Evolutionary conservation across 1,140 invertebrate species (phyloP).

Genomic region (Littorina saxatilis): DNA sequence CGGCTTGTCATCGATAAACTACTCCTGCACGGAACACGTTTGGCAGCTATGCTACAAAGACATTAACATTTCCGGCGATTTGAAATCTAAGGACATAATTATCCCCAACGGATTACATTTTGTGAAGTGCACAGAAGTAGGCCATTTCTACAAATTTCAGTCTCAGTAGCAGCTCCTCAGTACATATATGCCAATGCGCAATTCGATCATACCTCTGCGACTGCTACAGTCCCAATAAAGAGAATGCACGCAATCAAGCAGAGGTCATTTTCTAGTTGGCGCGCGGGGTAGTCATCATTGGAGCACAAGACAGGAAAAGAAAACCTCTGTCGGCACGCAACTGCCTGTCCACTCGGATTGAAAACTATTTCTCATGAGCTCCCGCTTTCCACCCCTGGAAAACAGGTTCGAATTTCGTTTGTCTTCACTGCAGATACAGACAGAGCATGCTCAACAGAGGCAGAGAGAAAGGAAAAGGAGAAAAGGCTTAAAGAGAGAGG

Average conservation of each 20-base stretch:
- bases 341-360: not conserved
- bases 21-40: too few relatives aligned
- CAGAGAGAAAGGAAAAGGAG: not conserved
- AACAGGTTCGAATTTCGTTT: not conserved
- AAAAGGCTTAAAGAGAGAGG: not conserved
- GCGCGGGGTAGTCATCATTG: not conserved
- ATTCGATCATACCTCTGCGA: too few relatives aligned
- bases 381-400: not conserved
- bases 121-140: too few relatives aligned
- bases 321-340: not conserved
- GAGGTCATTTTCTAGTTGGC: not conserved
- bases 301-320: not conserved
- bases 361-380: slow-evolving; percentile 10
- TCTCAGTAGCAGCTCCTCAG: too few relatives aligned
- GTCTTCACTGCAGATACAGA: slow-evolving; percentile 9
- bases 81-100: too few relatives aligned
- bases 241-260: not conserved
- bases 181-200: too few relatives aligned
- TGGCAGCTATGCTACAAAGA: too few relatives aligned
- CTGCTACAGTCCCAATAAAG: not conserved
- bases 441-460: not conserved
- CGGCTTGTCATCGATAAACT: too few relatives aligned
- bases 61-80: too few relatives aligned
- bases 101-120: too few relatives aligned
- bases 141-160: too few relatives aligned